Percentiles rank a stretch among this genome's conserved stretches.
Evolutionary conservation across 2,113 vertebrate species (phyloP).

Genomic region (Stigmatopora argus): DNA sequence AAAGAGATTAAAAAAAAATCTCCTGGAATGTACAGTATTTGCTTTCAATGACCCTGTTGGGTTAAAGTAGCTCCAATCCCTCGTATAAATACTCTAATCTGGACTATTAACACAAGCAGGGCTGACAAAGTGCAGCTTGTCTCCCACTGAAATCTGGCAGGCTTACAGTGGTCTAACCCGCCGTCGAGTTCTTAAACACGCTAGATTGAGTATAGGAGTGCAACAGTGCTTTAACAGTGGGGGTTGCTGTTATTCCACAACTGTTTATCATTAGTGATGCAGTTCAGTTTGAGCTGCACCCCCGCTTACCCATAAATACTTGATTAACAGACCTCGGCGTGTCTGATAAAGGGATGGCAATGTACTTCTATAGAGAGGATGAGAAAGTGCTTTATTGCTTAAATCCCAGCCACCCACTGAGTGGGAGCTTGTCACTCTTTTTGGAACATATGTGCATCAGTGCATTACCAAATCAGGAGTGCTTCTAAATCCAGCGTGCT

Average conservation of each 20-base stretch:
- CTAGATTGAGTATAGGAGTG: constrained; percentile 52
- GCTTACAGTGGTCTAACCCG: constrained; percentile 45
- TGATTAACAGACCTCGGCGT: constrained; percentile 68
- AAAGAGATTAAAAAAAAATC: constrained; percentile 59
- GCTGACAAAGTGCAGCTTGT: constrained; percentile 48
- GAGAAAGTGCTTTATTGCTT: constrained; percentile 61
- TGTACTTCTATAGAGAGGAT: constrained; percentile 42
- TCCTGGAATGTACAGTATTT: constrained; percentile 44
- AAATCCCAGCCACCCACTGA: constrained; percentile 66
- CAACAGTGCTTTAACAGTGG: constrained; percentile 53
- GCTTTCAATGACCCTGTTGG: constrained; percentile 52
- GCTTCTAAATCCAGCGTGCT: constrained; percentile 49
- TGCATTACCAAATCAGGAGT: constrained; percentile 52
- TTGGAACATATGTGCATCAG: constrained; percentile 63
- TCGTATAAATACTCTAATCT: constrained; percentile 66
- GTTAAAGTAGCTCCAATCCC: constrained; percentile 54
- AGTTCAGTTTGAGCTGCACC: constrained; percentile 52
- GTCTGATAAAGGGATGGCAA: constrained; percentile 60
- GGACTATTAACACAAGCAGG: constrained; percentile 55
- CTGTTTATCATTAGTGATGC: constrained; percentile 61
- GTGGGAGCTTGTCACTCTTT: constrained; percentile 65
- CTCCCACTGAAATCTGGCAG: constrained; percentile 49
- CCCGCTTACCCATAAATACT: constrained; percentile 63
- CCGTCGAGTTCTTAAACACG: constrained; percentile 57
- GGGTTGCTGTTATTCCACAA: constrained; percentile 47